These are phyloP conservation scores for Falco columbarius DNA, from an alignment of 2,797 vertebrate genomes.

Conservation along the genomic window DNA sequence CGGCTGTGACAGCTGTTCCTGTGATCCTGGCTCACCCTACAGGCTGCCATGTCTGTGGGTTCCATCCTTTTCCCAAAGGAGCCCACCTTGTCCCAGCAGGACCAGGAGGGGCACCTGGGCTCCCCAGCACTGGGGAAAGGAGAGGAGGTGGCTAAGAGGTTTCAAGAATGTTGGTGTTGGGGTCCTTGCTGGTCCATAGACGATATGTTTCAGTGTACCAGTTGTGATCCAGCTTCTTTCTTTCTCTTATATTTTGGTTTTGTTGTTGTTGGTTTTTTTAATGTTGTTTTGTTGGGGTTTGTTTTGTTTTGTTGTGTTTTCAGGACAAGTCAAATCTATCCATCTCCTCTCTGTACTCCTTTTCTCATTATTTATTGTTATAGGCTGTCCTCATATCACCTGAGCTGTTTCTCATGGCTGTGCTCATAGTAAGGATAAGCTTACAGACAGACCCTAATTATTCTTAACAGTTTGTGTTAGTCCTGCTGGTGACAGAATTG, in stretches of 20 bases:
- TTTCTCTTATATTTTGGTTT: no score
- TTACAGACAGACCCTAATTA: background rate
- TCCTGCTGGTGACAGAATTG: background rate
- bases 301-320: no score
- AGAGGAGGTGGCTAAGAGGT: background rate
- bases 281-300: no score
- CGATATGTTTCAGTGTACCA: background rate
- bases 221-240: background rate
- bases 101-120: background rate
- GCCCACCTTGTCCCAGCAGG: accelerated
- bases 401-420: background rate
- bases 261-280: no score
- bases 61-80: background rate
- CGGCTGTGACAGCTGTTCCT: background rate
- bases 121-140: background rate
- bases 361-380: background rate
- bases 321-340: background rate
- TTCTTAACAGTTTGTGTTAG: background rate
- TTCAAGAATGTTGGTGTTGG: background rate
- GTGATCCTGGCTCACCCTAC: background rate
- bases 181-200: background rate
- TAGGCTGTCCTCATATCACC: background rate
- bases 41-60: accelerated
- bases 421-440: background rate
- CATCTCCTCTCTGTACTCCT: background rate